A percentile compares a stretch with the other conserved stretches of the same genome.
phyloP scores from a whole-genome alignment of 2,113 vertebrate species.

The Phaethon lepturus region DNA sequence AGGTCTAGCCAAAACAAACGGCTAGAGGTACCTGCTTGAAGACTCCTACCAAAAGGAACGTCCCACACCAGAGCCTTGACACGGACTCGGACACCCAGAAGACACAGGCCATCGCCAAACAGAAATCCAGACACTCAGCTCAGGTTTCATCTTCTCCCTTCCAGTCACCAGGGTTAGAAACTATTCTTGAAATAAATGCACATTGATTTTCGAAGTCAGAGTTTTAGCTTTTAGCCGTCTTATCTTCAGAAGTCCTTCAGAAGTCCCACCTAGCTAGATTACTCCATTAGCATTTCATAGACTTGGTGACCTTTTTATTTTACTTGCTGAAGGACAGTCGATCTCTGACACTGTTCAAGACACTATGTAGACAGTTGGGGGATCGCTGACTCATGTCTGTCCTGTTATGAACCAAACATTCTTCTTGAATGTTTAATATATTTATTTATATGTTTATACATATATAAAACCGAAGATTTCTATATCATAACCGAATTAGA shows the following conservation, averaged over 20 bases:
- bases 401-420: not conserved
- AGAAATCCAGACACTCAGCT: not conserved
- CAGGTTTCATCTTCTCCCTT: not conserved
- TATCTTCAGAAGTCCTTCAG: not conserved
- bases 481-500: not conserved
- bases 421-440: not conserved
- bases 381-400: not conserved
- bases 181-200: not conserved
- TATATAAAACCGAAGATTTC: not conserved
- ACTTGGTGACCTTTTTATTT: not conserved
- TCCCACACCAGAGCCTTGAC: not conserved
- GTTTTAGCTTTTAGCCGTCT: not conserved
- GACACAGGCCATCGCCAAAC: not conserved
- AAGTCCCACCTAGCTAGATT: not conserved
- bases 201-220: not conserved
- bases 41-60: not conserved
- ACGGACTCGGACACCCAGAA: accelerated
- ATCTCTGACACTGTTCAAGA: not conserved
- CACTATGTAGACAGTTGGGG: not conserved
- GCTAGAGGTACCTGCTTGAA: not conserved
- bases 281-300: not conserved
- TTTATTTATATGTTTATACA: not conserved
- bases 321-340: not conserved
- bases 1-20: not conserved
- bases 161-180: not conserved